Evolutionary conservation across 2,113 vertebrate species (phyloP), one percentile per base, ranked within the genome.

Genomic region (Amblyopsis rosae): DNA sequence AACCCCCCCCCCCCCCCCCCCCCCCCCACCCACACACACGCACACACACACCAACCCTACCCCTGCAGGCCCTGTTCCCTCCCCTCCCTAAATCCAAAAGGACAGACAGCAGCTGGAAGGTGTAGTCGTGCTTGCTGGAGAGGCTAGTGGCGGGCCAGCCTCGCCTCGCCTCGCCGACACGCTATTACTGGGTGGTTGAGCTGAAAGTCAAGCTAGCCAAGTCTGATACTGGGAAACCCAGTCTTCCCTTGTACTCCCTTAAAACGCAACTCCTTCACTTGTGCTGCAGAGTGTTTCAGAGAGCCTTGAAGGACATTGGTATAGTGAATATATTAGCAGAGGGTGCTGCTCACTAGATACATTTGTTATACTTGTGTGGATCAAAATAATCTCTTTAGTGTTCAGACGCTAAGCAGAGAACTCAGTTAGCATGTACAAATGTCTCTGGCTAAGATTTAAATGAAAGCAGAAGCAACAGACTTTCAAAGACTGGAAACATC

Each of bases 51-150:
- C 76, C 81, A 50, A 8, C 57, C 63, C 61, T 46, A 48, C 62
- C 72, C 76, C 73, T 9, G 68, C 70, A 66, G 82, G 60, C 80
- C 82, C 78, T 70, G 69, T 72, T 73, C 70, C 80, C 82, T 65
- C 72, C 79, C 80, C 69, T 50, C 62, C 75, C 62, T 62, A 54
- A 82, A 77, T 75, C 87, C 77, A 77, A 76, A 76, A 77, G 81
- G 84, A 85, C 72, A 51, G 77, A 69, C 77, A 88, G 87, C 90
- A 91, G 89, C 87, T 87, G 88, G 88, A 87, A 90, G 88, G 88
- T 90, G 88, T 87, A 89, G 89, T 87, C 73, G 72, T 82, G 83
- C 84, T 81, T 79, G 82, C 74, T 54, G 72, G 67, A 61, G 51
- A 68, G 26, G 48, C 35, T 49, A 56, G 64, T 47, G 35, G 53